A percentile compares a stretch with the other conserved stretches of the same genome.
Conservation (phyloP, 2,888 invertebrate species). For the Dicroscelio sp. region DNA sequence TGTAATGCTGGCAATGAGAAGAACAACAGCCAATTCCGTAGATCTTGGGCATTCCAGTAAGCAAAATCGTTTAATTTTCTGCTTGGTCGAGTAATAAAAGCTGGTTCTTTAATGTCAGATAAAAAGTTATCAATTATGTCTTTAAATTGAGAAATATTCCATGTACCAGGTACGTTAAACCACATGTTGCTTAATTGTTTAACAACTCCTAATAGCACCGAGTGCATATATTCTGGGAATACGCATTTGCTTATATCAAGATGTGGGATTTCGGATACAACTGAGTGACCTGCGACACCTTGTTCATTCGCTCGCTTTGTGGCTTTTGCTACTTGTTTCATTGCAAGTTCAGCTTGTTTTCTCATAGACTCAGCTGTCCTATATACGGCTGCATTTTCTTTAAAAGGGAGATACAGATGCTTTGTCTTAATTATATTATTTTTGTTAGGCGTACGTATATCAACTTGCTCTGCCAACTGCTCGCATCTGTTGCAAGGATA, state of each 20-base stretch:
- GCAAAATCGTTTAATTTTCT: no score
- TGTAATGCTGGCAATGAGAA: no score
- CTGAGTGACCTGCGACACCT: constrained; percentile 78
- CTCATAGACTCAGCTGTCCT: constrained; percentile 69
- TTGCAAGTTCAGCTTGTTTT: constrained; percentile 45
- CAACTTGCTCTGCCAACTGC: constrained; percentile 28
- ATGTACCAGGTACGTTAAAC: no score
- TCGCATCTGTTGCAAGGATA: constrained; percentile 41
- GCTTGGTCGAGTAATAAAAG: no score
- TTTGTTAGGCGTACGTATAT: not conserved
- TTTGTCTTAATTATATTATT: no score
- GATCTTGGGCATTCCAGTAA: no score
- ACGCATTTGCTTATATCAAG: constrained; percentile 72
- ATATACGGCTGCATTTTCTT: constrained; percentile 51
- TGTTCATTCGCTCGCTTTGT: no score
- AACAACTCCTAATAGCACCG: constrained; percentile 73
- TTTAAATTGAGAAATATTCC: constrained; percentile 18
- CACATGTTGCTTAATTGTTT: constrained; percentile 53
- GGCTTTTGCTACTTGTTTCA: not conserved
- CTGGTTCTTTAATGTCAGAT: no score
- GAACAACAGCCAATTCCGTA: no score
- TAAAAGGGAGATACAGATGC: no score
- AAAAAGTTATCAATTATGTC: no score
- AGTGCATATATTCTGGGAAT: constrained; percentile 81
- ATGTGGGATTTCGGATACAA: constrained; percentile 68